Percentiles rank a stretch among this genome's conserved stretches.
These are phyloP conservation scores for Cherax destructor DNA, from an alignment of 1,140 invertebrate species.

Conservation along the genomic window DNA sequence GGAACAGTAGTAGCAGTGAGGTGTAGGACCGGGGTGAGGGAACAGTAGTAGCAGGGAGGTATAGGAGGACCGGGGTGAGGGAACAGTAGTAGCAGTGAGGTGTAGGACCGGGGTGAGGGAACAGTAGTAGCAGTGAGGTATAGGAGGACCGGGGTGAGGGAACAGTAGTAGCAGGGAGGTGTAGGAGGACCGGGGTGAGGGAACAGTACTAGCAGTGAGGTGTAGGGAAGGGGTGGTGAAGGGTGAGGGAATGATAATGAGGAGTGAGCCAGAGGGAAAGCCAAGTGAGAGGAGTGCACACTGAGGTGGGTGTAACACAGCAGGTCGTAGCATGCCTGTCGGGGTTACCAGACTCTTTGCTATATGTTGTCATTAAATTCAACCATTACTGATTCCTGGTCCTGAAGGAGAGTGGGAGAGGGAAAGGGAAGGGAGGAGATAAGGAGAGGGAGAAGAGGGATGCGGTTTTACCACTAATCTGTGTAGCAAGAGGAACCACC, in stretches of 20 bases:
- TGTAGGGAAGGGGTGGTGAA: background rate
- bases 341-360: too few species aligned
- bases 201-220: background rate
- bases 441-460: too few species aligned
- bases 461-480: too few species aligned
- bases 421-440: too few species aligned
- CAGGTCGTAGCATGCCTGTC: background rate
- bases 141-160: background rate
- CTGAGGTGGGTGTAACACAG: background rate
- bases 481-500: too few species aligned
- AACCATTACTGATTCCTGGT: slow-evolving; percentile 33
- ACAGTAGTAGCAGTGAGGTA: background rate
- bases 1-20: background rate
- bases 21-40: background rate
- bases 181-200: background rate
- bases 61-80: background rate
- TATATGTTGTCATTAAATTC: background rate
- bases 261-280: too few species aligned
- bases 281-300: background rate
- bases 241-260: background rate
- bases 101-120: background rate
- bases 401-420: too few species aligned
- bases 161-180: background rate
- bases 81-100: background rate
- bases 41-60: too few species aligned